Conservation (phyloP, 1,140 invertebrate species). For the Drosophila ambigua region DNA sequence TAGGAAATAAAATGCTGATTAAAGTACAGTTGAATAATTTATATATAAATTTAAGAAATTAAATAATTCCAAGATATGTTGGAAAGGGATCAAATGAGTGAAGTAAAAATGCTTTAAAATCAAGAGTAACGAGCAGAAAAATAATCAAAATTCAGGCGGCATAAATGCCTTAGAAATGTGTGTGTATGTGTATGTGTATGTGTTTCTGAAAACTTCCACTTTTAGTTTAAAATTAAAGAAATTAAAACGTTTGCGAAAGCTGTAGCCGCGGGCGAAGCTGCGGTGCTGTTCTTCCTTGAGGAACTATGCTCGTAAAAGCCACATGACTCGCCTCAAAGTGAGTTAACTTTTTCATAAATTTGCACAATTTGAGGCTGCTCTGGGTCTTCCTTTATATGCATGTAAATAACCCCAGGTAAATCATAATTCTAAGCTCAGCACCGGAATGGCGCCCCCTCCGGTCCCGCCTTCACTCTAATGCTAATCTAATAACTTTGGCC, state of each 20-base stretch:
- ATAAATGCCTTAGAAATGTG: background rate
- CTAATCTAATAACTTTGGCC: slow-evolving; percentile 82
- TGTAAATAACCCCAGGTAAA: slow-evolving; percentile 74
- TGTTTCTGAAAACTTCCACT: slow-evolving; percentile 70
- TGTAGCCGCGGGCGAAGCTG: no score
- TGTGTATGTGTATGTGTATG: slow-evolving; percentile 4
- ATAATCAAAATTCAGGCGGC: background rate
- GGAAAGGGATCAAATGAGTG: no score
- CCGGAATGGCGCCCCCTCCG: slow-evolving; percentile 20
- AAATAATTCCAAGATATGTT: background rate
- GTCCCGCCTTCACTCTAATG: slow-evolving; percentile 54
- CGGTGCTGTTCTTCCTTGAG: slow-evolving; percentile 16
- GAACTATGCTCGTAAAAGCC: slow-evolving; percentile 65
- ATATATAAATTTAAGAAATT: background rate
- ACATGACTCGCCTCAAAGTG: slow-evolving; percentile 57
- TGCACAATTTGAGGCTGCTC: slow-evolving; percentile 36
- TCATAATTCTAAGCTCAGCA: slow-evolving; percentile 76
- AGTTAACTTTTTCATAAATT: slow-evolving; percentile 71
- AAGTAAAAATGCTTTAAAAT: no score
- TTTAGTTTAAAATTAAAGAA: slow-evolving; percentile 45
- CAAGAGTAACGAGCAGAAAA: no score
- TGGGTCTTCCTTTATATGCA: slow-evolving; percentile 67
- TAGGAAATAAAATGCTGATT: background rate
- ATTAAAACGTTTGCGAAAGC: slow-evolving; percentile 31
- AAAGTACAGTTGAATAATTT: background rate